These are phyloP conservation scores for Andrena flavipes DNA, from an alignment of 2,888 invertebrate genomes.

Conservation along the genomic window DNA sequence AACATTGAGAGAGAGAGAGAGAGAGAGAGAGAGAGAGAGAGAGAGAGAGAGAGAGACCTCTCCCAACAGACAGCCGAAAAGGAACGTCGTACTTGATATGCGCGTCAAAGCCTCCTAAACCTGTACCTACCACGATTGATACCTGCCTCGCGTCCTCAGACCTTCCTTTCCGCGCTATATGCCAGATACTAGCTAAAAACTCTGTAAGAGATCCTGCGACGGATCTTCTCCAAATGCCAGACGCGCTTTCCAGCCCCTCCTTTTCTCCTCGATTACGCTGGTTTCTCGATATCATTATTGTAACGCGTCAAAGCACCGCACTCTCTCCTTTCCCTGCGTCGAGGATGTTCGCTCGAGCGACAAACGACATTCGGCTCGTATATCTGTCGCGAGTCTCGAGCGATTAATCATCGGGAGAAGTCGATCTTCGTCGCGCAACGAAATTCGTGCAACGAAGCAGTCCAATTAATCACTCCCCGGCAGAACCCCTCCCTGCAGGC, in stretches of 20 bases:
- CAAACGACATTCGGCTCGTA: slow-evolving; percentile 32
- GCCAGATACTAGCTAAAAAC: not conserved
- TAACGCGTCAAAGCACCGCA: not conserved
- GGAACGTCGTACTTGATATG: slow-evolving; percentile 28
- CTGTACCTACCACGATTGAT: slow-evolving; percentile 33
- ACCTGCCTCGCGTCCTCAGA: slow-evolving; percentile 5
- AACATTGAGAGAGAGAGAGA: slow-evolving; percentile 23
- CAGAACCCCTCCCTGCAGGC: slow-evolving; percentile 20
- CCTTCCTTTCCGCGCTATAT: not conserved
- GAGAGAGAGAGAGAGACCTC: not conserved
- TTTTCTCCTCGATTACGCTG: not conserved
- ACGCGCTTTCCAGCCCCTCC: not conserved
- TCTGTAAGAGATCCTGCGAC: not conserved
- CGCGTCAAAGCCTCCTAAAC: slow-evolving; percentile 14
- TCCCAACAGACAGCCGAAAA: slow-evolving; percentile 1
- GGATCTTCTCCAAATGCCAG: not conserved
- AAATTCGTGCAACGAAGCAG: slow-evolving; percentile 55
- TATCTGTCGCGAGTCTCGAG: slow-evolving; percentile 37
- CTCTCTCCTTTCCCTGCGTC: not conserved
- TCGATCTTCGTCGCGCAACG: slow-evolving; percentile 56
- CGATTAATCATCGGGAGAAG: slow-evolving; percentile 57
- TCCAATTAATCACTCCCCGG: slow-evolving; percentile 64
- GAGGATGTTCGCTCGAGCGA: not conserved
- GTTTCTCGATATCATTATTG: not conserved
- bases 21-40: too few relatives aligned